phyloP scores from a whole-genome alignment of 2,113 vertebrate species.

The Nerophis ophidion region DNA sequence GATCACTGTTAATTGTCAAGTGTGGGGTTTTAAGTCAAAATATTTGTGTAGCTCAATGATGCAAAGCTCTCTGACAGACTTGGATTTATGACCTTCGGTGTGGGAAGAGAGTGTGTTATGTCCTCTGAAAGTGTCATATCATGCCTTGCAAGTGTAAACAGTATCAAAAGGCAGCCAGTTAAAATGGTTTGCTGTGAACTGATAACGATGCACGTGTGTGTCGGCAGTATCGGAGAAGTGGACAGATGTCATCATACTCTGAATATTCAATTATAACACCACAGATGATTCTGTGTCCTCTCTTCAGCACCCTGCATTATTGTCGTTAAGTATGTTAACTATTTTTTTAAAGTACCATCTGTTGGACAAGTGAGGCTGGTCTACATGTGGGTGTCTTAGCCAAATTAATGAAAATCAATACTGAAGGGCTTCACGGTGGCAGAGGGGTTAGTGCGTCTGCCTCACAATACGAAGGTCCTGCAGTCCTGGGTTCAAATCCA shows the following conservation, averaged over 20 bases:
- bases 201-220: conserved; percentile 3
- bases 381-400: neutral
- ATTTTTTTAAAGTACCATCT: neutral
- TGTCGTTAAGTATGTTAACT: neutral
- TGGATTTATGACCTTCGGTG: neutral
- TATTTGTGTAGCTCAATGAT: neutral
- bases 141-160: neutral
- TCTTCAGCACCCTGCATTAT: conserved; percentile 1
- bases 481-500: too few species aligned
- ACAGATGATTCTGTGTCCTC: neutral
- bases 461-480: too few species aligned
- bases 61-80: neutral
- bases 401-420: neutral
- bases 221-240: neutral
- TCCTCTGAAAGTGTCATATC: conserved; percentile 2
- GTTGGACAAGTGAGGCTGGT: neutral
- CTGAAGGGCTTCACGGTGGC: too few species aligned
- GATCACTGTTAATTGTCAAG: neutral
- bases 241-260: conserved; percentile 3
- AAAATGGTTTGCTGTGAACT: conserved; percentile 3
- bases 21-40: neutral
- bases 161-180: neutral
- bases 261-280: neutral
- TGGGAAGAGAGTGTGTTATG: conserved; percentile 1
- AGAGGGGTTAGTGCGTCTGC: too few species aligned